These are phyloP conservation scores for Trypoxylus dichotomus DNA, from an alignment of 1,140 invertebrate genomes.

Conservation along the genomic window DNA sequence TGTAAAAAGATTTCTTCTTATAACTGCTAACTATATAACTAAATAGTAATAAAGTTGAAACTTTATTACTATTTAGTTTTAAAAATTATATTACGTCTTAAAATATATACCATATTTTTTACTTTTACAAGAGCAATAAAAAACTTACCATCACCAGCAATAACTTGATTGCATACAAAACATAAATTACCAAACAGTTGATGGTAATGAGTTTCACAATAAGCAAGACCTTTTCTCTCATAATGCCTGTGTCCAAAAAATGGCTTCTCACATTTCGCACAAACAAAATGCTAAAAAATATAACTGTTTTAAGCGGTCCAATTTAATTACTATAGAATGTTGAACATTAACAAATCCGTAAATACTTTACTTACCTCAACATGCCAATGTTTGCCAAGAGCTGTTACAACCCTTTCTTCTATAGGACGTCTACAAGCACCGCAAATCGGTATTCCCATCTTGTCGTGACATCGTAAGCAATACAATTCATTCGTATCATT, in stretches of 20 bases:
- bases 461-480: conserved; percentile 97
- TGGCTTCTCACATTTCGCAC: conserved; percentile 99
- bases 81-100: too few relatives aligned
- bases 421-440: conserved; percentile 95
- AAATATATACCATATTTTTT: not conserved
- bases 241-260: conserved; percentile 99
- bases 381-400: conserved; percentile 99
- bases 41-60: too few relatives aligned
- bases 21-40: too few relatives aligned
- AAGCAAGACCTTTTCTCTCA: conserved; percentile 97
- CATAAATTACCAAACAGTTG: conserved; percentile 98
- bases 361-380: conserved; percentile 71
- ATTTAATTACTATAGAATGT: too few relatives aligned
- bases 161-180: conserved; percentile 98
- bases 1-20: too few relatives aligned
- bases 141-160: conserved; percentile 89
- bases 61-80: conserved; percentile 29
- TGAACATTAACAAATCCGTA: not conserved
- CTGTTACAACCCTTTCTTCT: conserved; percentile 95
- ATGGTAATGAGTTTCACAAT: conserved; percentile 99
- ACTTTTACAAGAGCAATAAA: conserved; percentile 31
- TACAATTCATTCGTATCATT: conserved; percentile 96
- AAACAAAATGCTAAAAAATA: conserved; percentile 89
- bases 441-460: conserved; percentile 98
- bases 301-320: not conserved